phyloP scores from a whole-genome alignment of 2,888 invertebrate species.

The Tenthredo livida region DNA sequence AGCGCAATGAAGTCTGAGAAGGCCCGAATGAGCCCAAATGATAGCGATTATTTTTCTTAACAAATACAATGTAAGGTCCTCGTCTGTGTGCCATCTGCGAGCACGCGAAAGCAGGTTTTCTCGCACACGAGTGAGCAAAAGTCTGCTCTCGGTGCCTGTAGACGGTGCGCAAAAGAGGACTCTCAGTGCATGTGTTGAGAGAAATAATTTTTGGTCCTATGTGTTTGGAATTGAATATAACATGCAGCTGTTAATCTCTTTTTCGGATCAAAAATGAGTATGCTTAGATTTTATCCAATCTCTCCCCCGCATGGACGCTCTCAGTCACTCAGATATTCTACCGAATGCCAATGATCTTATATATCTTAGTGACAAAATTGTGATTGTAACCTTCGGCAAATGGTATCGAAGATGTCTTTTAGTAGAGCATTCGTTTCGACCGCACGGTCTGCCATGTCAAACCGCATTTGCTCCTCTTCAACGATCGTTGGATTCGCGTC shows the following conservation, averaged over 20 bases:
- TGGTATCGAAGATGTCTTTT: conserved; percentile 16
- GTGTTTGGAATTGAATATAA: background rate
- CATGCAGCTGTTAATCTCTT: conserved; percentile 1
- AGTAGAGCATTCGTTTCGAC: background rate
- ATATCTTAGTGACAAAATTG: background rate
- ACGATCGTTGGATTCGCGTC: background rate
- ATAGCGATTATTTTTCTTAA: too few relatives aligned
- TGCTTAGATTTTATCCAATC: too few relatives aligned
- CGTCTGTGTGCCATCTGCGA: too few relatives aligned
- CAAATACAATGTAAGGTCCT: too few relatives aligned
- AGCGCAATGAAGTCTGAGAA: too few relatives aligned
- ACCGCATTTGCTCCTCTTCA: background rate
- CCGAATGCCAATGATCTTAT: background rate
- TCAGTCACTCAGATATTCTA: background rate
- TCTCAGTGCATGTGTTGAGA: background rate
- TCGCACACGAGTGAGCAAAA: too few relatives aligned
- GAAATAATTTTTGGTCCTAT: background rate
- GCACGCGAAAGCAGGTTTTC: too few relatives aligned
- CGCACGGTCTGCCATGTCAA: conserved; percentile 19
- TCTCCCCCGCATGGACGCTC: too few relatives aligned
- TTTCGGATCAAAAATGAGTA: background rate
- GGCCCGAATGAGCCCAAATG: too few relatives aligned
- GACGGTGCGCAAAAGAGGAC: too few relatives aligned
- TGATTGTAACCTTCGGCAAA: conserved; percentile 16
- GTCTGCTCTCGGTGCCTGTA: too few relatives aligned